Conservation (phyloP, 2,113 vertebrate species). For the Xenopus borealis region DNA sequence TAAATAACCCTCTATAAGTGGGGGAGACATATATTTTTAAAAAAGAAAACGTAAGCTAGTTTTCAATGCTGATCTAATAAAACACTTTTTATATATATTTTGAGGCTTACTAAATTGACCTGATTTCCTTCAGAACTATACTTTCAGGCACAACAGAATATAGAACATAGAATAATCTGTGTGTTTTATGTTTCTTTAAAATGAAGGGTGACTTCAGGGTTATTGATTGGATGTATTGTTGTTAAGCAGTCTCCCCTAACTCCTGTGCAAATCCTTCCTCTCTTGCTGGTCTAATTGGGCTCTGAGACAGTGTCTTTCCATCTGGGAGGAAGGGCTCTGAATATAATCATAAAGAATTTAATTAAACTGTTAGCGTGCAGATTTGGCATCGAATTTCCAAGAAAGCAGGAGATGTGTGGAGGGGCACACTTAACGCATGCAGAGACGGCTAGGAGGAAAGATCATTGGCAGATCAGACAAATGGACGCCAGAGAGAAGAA, state of each 20-base stretch:
- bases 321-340: constrained; percentile 13
- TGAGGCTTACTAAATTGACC: too few relatives aligned
- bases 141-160: constrained; percentile 9
- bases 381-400: constrained; percentile 31
- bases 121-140: neutral
- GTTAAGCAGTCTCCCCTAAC: constrained; percentile 24
- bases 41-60: too few relatives aligned
- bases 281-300: constrained; percentile 21
- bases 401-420: constrained; percentile 26
- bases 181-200: constrained; percentile 24
- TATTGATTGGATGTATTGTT: constrained; percentile 40
- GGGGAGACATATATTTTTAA: too few relatives aligned
- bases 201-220: constrained; percentile 25
- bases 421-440: constrained; percentile 20
- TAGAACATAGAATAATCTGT: constrained; percentile 13
- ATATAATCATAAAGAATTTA: constrained; percentile 41
- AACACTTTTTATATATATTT: too few relatives aligned
- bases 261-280: constrained; percentile 11
- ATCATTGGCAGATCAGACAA: constrained; percentile 34
- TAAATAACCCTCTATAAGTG: too few relatives aligned
- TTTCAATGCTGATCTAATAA: too few relatives aligned
- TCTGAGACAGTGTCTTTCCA: constrained; percentile 19
- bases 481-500: constrained; percentile 22
- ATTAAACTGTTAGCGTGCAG: constrained; percentile 29
- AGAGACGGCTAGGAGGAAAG: constrained; percentile 22